A percentile compares a stretch with the other conserved stretches of the same genome.
Evolutionary conservation across 2,113 vertebrate species (phyloP).

Genomic region (Varanus komodoensis): DNA sequence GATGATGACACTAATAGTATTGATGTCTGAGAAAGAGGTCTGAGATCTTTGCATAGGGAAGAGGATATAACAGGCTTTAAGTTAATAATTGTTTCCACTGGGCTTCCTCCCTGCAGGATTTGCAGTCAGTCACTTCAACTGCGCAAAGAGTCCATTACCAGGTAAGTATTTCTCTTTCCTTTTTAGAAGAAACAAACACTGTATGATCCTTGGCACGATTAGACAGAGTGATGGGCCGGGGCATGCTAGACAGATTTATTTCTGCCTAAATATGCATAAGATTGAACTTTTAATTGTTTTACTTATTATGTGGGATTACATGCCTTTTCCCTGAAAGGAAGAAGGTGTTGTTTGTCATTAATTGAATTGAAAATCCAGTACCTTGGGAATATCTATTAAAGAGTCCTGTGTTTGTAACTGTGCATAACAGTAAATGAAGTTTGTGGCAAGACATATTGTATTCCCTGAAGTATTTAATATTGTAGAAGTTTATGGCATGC

Average conservation of each 20-base stretch:
- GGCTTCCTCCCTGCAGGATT: conserved; percentile 72
- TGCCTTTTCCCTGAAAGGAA: not conserved
- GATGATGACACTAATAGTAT: not conserved
- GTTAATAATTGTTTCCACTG: not conserved
- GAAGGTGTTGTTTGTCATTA: not conserved
- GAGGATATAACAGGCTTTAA: not conserved
- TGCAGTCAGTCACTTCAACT: conserved; percentile 78
- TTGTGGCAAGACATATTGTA: not conserved
- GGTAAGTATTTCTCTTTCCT: conserved; percentile 76
- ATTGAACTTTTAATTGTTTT: too few species aligned
- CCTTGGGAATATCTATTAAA: not conserved
- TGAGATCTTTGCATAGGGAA: not conserved
- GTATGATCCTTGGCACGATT: too few species aligned
- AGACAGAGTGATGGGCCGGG: too few species aligned
- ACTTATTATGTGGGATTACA: not conserved
- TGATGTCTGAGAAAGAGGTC: too few species aligned
- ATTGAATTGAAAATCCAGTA: conserved; percentile 8
- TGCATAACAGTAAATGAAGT: not conserved
- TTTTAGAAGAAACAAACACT: conserved; percentile 1
- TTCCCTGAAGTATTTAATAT: not conserved
- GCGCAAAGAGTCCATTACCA: conserved; percentile 95
- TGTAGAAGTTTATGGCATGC: conserved; percentile 5
- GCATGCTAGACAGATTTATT: too few species aligned
- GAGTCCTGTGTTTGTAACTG: too few species aligned
- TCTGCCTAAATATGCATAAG: too few species aligned